Percentiles rank a stretch among this genome's conserved stretches.
Evolutionary conservation across 2,113 vertebrate species (phyloP).

Genomic region (Rissa tridactyla): DNA sequence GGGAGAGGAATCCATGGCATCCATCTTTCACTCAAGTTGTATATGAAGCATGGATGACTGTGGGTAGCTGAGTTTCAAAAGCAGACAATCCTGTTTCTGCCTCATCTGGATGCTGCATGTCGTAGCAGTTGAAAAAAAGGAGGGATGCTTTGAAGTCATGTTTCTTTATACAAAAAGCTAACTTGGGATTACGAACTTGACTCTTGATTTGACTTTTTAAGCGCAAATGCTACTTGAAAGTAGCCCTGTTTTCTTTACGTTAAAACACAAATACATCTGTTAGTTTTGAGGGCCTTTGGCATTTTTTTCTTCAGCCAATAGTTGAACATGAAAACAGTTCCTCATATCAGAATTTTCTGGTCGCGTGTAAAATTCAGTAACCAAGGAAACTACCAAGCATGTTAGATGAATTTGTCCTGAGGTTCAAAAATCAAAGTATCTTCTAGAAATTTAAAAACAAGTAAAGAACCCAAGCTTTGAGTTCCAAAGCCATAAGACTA

Average conservation of each 20-base stretch:
- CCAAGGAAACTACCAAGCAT: background rate
- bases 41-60: background rate
- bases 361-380: background rate
- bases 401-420: background rate
- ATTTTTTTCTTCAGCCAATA: background rate
- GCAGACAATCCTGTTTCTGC: background rate
- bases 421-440: background rate
- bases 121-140: slow-evolving; percentile 2
- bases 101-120: slow-evolving; percentile 3
- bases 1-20: background rate
- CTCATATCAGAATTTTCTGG: background rate
- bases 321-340: background rate
- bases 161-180: slow-evolving; percentile 29
- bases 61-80: slow-evolving; percentile 26
- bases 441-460: background rate
- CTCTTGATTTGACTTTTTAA: background rate
- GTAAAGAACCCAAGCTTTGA: background rate
- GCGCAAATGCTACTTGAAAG: slow-evolving; percentile 1
- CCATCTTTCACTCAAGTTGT: slow-evolving; percentile 16
- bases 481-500: background rate
- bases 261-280: background rate
- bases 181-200: background rate
- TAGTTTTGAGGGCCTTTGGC: background rate
- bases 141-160: slow-evolving; percentile 27
- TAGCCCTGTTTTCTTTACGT: background rate